A percentile compares a stretch with the other conserved stretches of the same genome.
Conservation (phyloP, 1,140 invertebrate species). For the Zaprionus africanus region DNA sequence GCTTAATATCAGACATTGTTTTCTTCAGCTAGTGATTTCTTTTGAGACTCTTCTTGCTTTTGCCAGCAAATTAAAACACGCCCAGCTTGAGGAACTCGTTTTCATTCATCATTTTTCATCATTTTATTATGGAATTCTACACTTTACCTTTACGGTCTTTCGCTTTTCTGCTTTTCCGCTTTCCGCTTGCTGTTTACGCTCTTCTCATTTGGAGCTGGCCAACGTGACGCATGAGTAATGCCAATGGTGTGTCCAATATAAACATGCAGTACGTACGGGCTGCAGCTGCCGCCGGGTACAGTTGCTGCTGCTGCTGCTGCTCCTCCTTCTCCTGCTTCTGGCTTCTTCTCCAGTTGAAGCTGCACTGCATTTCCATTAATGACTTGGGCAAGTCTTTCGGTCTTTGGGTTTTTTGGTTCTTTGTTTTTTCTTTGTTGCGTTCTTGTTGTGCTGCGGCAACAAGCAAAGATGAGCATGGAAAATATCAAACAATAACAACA, state of each 20-base stretch:
- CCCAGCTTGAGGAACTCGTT: slow-evolving; percentile 57
- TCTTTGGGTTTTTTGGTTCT: slow-evolving; percentile 41
- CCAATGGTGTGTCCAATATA: slow-evolving; percentile 52
- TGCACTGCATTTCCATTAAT: slow-evolving; percentile 48
- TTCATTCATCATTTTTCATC: slow-evolving; percentile 75
- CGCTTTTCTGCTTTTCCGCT: slow-evolving; percentile 10
- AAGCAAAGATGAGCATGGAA: slow-evolving; percentile 71
- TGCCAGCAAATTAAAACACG: slow-evolving; percentile 63
- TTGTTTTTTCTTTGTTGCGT: slow-evolving; percentile 30
- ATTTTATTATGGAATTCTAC: slow-evolving; percentile 61
- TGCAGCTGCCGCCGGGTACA: slow-evolving; percentile 29
- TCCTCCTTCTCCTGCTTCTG: neutral
- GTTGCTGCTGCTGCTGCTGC: no score
- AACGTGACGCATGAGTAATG: slow-evolving; percentile 67
- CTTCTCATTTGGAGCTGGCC: slow-evolving; percentile 46
- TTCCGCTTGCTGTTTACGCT: slow-evolving; percentile 29
- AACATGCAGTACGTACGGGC: slow-evolving; percentile 45
- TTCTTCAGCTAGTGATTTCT: slow-evolving; percentile 15
- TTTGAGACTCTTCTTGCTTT: neutral
- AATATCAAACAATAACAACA: slow-evolving; percentile 65
- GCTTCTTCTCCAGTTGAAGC: neutral
- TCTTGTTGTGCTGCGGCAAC: slow-evolving; percentile 36
- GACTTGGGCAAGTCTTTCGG: slow-evolving; percentile 35
- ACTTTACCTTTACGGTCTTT: slow-evolving; percentile 11
- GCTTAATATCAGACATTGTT: neutral